Conservation (phyloP, 2,888 invertebrate species). For the Andrena dorsata region DNA sequence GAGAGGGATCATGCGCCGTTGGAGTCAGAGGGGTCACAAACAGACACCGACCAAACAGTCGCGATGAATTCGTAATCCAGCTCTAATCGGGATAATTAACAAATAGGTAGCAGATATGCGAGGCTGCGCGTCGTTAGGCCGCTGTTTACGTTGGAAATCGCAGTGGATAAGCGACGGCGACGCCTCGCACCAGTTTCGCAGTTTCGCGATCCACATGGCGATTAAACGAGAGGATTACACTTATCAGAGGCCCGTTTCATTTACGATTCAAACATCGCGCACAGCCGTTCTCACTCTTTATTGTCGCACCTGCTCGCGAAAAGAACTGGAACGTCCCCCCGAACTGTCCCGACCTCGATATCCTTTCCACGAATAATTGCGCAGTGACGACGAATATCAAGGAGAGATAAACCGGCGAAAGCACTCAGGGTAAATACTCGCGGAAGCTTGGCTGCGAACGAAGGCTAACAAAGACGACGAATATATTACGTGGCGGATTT, state of each 20-base stretch:
- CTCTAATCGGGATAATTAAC: slow-evolving; percentile 53
- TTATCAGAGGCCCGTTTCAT: slow-evolving; percentile 1
- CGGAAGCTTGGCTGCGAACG: not conserved
- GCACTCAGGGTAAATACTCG: not conserved
- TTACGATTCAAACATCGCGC: slow-evolving; percentile 17
- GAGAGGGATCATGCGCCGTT: slow-evolving; percentile 25
- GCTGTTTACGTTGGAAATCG: slow-evolving; percentile 39
- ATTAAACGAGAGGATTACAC: slow-evolving; percentile 14
- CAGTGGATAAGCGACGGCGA: slow-evolving; percentile 15
- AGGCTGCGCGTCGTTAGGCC: slow-evolving; percentile 6
- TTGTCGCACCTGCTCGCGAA: not conserved
- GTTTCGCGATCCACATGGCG: slow-evolving; percentile 1
- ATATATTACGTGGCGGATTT: slow-evolving; percentile 28
- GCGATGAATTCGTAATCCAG: slow-evolving; percentile 44
- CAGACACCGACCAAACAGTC: slow-evolving; percentile 19
- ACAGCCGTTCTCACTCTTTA: not conserved
- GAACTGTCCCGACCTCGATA: too few relatives aligned
- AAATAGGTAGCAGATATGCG: slow-evolving; percentile 15
- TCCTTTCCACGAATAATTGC: too few relatives aligned
- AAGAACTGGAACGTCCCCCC: slow-evolving; percentile 7
- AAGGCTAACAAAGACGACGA: slow-evolving; percentile 11
- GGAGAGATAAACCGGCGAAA: too few relatives aligned
- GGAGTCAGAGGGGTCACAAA: slow-evolving; percentile 6
- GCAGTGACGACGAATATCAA: too few relatives aligned
- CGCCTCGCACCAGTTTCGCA: not conserved